Conservation (phyloP, 2,797 vertebrate genomes). For the Morus bassanus region DNA sequence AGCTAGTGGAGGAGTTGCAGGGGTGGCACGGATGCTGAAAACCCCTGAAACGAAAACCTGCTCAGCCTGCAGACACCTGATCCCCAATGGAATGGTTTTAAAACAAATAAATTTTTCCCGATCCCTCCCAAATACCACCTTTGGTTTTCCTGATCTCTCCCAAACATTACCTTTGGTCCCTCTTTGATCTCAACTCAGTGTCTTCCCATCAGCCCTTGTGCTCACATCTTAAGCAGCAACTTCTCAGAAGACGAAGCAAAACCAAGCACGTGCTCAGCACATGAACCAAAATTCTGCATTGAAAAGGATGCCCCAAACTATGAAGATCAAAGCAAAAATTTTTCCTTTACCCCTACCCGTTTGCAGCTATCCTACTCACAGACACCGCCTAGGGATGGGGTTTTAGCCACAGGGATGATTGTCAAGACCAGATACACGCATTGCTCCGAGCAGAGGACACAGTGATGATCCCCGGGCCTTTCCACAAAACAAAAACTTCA, state of each 20-base stretch:
- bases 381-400: neutral
- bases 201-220: neutral
- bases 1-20: neutral
- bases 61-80: neutral
- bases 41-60: neutral
- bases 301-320: neutral
- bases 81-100: neutral
- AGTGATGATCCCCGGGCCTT: neutral
- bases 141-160: neutral
- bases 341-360: neutral
- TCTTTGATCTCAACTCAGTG: neutral
- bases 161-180: neutral
- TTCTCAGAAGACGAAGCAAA: neutral
- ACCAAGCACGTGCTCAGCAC: neutral
- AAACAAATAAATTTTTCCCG: neutral
- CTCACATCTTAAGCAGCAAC: neutral
- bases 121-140: neutral
- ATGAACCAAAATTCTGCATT: neutral
- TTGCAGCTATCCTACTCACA: neutral
- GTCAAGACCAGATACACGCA: neutral
- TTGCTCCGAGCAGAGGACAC: neutral
- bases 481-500: neutral
- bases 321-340: neutral
- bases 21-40: neutral
- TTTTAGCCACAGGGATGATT: rapidly evolving